Evolutionary conservation across 2,113 vertebrate species (phyloP), one percentile per base, ranked within the genome.

Genomic region (Tautogolabrus adspersus): DNA sequence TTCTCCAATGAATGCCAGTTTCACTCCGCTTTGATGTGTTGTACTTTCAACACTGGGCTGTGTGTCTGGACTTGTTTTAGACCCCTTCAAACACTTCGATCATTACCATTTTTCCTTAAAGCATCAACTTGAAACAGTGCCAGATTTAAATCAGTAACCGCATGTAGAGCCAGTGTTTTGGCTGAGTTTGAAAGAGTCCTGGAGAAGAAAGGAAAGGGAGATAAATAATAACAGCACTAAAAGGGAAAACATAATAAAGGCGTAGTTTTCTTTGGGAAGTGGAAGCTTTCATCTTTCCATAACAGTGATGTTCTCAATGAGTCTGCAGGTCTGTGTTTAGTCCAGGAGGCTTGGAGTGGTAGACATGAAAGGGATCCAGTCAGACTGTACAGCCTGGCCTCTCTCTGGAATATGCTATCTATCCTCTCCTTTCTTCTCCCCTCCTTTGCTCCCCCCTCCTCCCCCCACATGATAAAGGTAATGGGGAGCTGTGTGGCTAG

Each of bases 151-250:
- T 83, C 85, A 54, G 83, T 93, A 90, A 90, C 93, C 93, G 87
- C 90, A 86, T 87, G 85, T 90, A 84, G 85, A 91, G 86, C 81
- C 88, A 74, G 85, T 79, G 87, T 91, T 92, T 94, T 94, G 93
- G 92, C 92, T 72, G 70, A 84, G 75, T 93, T 93, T 94, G 79
- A 95, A 94, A 95, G 93, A 89, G 86, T 81, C 84, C 83, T 54
- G 3, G 67, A 93, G 92, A 94, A 93, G 87, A 93, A 91, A 92
- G 89, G 87, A 93, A 91, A 92, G 89, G 75, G 78, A 86, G 81
- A 92, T 93, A 92, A 93, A 94, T 92, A 95, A 94, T 94, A 93
- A 93, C 87, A 91, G 90, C 83, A 84, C 90, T 88, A 85, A 89
- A 87, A 88, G 87, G 91, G 86, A 87, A 91, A 87, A 83, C 86